phyloP scores from a whole-genome alignment of 2,888 invertebrate genomes.

The Archips xylosteana region DNA sequence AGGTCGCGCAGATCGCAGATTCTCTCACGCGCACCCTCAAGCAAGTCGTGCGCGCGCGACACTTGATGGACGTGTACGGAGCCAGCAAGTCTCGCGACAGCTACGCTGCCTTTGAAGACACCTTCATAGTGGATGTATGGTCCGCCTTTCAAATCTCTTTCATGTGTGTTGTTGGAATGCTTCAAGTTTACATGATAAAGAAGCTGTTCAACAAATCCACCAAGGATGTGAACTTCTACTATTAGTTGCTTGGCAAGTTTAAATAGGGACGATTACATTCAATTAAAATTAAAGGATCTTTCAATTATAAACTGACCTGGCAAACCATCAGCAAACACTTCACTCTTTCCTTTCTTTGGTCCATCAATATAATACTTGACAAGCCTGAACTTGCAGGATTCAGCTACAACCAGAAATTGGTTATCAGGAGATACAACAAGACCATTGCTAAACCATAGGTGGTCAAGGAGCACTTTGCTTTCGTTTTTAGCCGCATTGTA shows the following conservation, averaged over 20 bases:
- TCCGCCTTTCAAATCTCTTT: constrained; percentile 90
- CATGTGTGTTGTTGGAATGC: constrained; percentile 89
- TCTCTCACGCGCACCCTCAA: constrained; percentile 87
- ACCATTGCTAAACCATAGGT: constrained; percentile 95
- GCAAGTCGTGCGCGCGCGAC: constrained; percentile 87
- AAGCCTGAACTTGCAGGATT: constrained; percentile 89
- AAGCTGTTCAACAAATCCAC: constrained; percentile 69
- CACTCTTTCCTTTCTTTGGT: constrained; percentile 90
- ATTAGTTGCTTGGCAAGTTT: constrained; percentile 4
- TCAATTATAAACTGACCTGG: constrained; percentile 82
- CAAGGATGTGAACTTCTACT: constrained; percentile 16
- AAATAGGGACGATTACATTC: neutral
- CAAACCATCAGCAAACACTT: constrained; percentile 92
- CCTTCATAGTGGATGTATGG: constrained; percentile 92
- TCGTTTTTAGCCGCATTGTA: constrained; percentile 92
- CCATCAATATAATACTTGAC: constrained; percentile 93
- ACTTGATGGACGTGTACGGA: constrained; percentile 88
- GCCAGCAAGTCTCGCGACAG: constrained; percentile 93
- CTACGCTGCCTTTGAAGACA: constrained; percentile 92
- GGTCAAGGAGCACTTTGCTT: constrained; percentile 90
- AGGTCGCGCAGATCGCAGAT: constrained; percentile 85
- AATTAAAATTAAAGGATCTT: neutral
- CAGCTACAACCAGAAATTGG: constrained; percentile 92
- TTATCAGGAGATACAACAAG: constrained; percentile 92
- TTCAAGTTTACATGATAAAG: constrained; percentile 93